Evolutionary conservation across 2,113 vertebrate genomes (phyloP).

Genomic region (Cynopterus brachyotis): DNA sequence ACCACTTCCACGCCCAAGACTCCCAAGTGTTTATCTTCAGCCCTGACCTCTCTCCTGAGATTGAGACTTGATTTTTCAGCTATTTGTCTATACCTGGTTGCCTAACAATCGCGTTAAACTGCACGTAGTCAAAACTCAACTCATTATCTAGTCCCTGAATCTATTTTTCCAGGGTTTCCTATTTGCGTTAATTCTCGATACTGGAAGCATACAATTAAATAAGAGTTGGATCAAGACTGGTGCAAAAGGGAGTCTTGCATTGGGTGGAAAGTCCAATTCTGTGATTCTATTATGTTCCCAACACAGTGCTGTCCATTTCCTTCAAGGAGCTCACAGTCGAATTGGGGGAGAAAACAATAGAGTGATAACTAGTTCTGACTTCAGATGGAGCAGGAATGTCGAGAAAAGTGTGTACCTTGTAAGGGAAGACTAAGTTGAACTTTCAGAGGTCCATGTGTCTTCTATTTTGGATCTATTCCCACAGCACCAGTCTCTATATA

Average conservation of each 20-base stretch:
- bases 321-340: not conserved
- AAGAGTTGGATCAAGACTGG: not conserved
- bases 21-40: constrained; percentile 39
- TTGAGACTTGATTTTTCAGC: constrained; percentile 56
- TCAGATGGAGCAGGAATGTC: constrained; percentile 30
- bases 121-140: constrained; percentile 32
- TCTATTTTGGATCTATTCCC: constrained; percentile 32
- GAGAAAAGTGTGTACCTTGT: not conserved
- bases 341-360: constrained; percentile 6
- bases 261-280: not conserved
- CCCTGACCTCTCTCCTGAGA: constrained; percentile 35
- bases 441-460: constrained; percentile 16
- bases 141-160: constrained; percentile 19
- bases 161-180: not conserved
- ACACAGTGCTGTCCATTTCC: not conserved
- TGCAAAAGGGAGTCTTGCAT: not conserved
- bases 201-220: constrained; percentile 1
- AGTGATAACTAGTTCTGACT: not conserved
- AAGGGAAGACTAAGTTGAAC: constrained; percentile 25
- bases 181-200: constrained; percentile 35
- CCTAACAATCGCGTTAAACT: constrained; percentile 31
- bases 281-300: constrained; percentile 40
- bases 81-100: constrained; percentile 28
- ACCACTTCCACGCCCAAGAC: not conserved
- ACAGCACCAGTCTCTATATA: constrained; percentile 22